Evolutionary conservation across 2,888 invertebrate species (phyloP).

Genomic region (Orthonychiurus folsomi): DNA sequence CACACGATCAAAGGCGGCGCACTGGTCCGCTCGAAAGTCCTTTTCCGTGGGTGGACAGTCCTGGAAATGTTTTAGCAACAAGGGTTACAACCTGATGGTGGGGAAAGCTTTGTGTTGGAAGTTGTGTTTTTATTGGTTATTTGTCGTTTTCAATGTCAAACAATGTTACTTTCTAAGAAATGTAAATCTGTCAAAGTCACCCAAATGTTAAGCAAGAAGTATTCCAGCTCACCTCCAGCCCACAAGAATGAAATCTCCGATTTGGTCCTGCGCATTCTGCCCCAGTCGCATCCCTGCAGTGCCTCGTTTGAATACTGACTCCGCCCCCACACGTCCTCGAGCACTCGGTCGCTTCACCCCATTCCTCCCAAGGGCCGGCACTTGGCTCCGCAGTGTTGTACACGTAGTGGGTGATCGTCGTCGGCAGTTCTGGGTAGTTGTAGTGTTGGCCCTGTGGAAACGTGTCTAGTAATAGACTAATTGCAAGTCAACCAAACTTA

Average conservation of each 20-base stretch:
- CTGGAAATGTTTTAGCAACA: constrained; percentile 44
- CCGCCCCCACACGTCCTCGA: constrained; percentile 89
- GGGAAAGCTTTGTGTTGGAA: no score
- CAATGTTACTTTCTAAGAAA: no score
- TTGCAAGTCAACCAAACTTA: no score
- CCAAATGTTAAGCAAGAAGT: no score
- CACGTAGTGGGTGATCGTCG: no score
- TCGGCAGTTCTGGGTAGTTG: constrained; percentile 14
- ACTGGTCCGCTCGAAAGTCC: constrained; percentile 85
- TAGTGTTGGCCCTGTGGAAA: constrained; percentile 12
- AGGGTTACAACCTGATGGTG: no score
- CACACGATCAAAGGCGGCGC: constrained; percentile 69
- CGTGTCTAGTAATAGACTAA: no score
- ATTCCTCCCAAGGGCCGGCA: constrained; percentile 67
- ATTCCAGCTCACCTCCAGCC: no score
- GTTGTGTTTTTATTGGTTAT: no score
- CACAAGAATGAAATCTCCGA: constrained; percentile 75
- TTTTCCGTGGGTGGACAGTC: constrained; percentile 67
- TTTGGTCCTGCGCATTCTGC: constrained; percentile 6
- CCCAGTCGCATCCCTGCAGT: constrained; percentile 50
- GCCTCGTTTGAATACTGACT: constrained; percentile 72
- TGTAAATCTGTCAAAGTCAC: no score
- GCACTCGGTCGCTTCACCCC: constrained; percentile 75
- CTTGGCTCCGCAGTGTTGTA: constrained; percentile 40
- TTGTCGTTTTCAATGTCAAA: no score